Evolutionary conservation across 2,113 vertebrate species (phyloP).

Genomic region (Platichthys flesus): DNA sequence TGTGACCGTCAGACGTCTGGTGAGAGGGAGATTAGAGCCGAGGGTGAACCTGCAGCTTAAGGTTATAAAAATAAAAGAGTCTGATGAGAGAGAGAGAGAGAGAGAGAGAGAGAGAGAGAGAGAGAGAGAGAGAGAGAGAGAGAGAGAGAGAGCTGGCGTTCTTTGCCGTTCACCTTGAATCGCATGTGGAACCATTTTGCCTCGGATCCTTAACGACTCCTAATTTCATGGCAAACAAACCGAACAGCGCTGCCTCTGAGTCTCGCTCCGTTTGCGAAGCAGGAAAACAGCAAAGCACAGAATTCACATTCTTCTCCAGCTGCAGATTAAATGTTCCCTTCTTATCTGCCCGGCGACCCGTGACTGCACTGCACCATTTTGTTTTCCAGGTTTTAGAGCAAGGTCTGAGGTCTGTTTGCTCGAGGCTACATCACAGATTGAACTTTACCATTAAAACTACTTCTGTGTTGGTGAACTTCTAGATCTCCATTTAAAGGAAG

Average conservation of each 20-base stretch:
- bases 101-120: not conserved
- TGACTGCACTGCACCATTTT: constrained; percentile 22
- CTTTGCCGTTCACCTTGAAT: constrained; percentile 48
- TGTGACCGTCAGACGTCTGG: constrained; percentile 6
- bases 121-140: not conserved
- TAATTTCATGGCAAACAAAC: constrained; percentile 75
- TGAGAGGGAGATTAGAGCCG: constrained; percentile 18
- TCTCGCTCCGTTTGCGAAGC: constrained; percentile 49
- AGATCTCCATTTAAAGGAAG: no score
- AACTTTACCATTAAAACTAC: no score
- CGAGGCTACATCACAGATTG: no score
- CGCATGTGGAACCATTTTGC: constrained; percentile 67
- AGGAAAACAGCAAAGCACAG: constrained; percentile 23
- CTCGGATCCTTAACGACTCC: constrained; percentile 48
- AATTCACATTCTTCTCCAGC: constrained; percentile 58
- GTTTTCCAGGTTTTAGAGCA: not conserved
- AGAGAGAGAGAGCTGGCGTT: not conserved
- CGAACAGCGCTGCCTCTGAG: constrained; percentile 62
- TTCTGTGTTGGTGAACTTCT: no score
- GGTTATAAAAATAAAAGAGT: constrained; percentile 34
- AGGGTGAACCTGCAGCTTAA: constrained; percentile 26
- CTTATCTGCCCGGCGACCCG: constrained; percentile 57
- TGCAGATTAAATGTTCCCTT: constrained; percentile 50
- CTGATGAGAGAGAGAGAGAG: not conserved
- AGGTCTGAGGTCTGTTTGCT: no score